Base-by-base conservation (phyloP, 2,797 vertebrate genomes). In the Hyperoplus lanceolatus region DNA sequence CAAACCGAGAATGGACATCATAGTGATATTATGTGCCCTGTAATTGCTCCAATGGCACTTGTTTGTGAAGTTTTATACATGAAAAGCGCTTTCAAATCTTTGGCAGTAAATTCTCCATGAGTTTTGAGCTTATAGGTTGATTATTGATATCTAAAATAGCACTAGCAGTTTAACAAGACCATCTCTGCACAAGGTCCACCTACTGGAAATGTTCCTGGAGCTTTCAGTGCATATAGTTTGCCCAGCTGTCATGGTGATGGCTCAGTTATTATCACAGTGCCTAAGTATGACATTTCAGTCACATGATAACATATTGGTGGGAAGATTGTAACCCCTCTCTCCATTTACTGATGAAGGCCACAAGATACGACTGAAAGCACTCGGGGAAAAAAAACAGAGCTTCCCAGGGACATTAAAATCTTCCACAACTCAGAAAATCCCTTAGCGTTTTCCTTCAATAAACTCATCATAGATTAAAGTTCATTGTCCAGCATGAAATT, bases 401-500 rank as follows among this genome's bases (percentile, higher is more conserved):
- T 63, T 18, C 49, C 21, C 11, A 38, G 39, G 43, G 51, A 58
- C 5, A 43, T 29, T 11, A 51, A 68, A 50, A 48, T n/a, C 41
- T 38, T 51, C 8, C 43, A 43, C 69, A 75, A 57, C 41, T 62
- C 53, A 39, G 14, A 75, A 41, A 70, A 57, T n/a, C 36, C n/a
- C 38, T 57, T 50, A 14, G 15, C 18, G 70, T 64, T 45, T 61
- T 9, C 53, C 64, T 60, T 59, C 41, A 68, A 81, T 73, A 79
- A 83, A 87, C 67, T 46, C 69, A 59, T 42, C 58, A 62, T 50
- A 73, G 56, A 79, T 84, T 66, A 61, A 77, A 78, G 79, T 78
- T 90, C 83, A 88, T 84, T 80, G 73, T 83, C 76, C 79, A 84
- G 58, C 86, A 75, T 88, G 85, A 92, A 87, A 90, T 87, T 85